Evolutionary conservation across 2,888 invertebrate genomes (phyloP), one percentile per base, ranked within the genome.

Genomic region (Clitarchus hookeri): DNA sequence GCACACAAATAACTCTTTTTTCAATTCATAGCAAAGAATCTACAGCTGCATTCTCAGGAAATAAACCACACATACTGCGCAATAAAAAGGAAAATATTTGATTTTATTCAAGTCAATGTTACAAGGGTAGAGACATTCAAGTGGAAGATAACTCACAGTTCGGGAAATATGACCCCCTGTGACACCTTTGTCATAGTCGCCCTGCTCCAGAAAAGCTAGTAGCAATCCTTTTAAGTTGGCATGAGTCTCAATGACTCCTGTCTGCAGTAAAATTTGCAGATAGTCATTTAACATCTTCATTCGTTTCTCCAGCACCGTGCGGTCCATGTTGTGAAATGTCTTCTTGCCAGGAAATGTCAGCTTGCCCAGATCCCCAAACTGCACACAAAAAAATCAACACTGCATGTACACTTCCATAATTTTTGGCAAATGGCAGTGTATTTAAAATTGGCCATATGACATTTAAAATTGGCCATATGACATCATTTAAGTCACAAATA

Each of bases 261-360:
- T 93, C 88, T 94, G 93, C 84, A 95, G 93, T 85, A 98, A 91
- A 85, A 94, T 94, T 90, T 95, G 94, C 88, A 98, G 92, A 92
- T 98, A 98, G 87, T 93, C 94, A 90, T 98, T 97, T 78, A 98
- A 90, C 93, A 95, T 94, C 80, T 94, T 92, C 93, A 97, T 97
- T 26, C 98, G 93, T 89, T 95, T 95, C 91, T 98, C 98, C 86
- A 98, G 92, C 44, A 98, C 96, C 2, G 94, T 92, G 16, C 96
- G 92, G 86, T 97, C 97, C 91, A 97, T 97, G 90, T 98, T 98
- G 90, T 98, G 97, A 91, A 98, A 97, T 84, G 98, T 96, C 91
- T 98, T 98, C 92, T 98, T 99, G 0, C 96, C 97, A 0, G 98
- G 98, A 90, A 98, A 97, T 44, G 95, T 94, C 54, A 98, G 92